Evolutionary conservation across 2,113 vertebrate genomes (phyloP), one percentile per base, ranked within the genome.

Genomic region (Caretta caretta): DNA sequence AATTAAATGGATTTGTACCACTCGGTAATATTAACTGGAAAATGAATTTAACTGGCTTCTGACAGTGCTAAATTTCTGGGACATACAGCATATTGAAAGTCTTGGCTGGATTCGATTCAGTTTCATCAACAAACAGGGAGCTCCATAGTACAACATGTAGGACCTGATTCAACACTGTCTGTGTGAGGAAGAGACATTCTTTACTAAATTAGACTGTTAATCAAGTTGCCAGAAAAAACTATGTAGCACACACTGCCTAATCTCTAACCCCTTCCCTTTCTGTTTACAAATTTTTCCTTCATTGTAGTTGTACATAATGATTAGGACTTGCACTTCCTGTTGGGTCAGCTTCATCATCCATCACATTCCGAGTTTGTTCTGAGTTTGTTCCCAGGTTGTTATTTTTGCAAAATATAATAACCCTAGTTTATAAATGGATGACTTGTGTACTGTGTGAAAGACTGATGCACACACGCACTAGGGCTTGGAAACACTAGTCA

Each of bases 211-310:
- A 76, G 20, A 76, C 5, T 25, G 72, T 48, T 76, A 46, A 46
- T 46, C 12, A 27, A 76, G 42, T 76, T 76, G 38, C 42, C 72
- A 27, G 14, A 42, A 29, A n/a, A 46, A 13, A 6, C 42, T 22
- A 6, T 38, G 2, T 76, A 25, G 72, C 12, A 25, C 42, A 24
- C 22, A 2, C 42, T 76, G 14, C 27, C 38, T 76, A 46, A 46
- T 46, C 72, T 46, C 22, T 48, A 57, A 50, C 38, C 38, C 38
- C 31, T 80, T n/a, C 17, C 72, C 87, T 48, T 86, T 96, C 94
- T 27, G 53, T 75, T 97, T 92, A 85, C 35, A 93, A 88, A 91
- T 57, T 88, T 88, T 96, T 94, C 5, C 90, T 95, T 91, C 46
- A 79, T 94, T 94, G 56, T 88, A 16, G 31, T 87, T 59, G 76